Percentiles rank a stretch among this genome's conserved stretches.
These are phyloP conservation scores for Oeneis ivallda DNA, from an alignment of 2,888 invertebrate species.

Conservation along the genomic window DNA sequence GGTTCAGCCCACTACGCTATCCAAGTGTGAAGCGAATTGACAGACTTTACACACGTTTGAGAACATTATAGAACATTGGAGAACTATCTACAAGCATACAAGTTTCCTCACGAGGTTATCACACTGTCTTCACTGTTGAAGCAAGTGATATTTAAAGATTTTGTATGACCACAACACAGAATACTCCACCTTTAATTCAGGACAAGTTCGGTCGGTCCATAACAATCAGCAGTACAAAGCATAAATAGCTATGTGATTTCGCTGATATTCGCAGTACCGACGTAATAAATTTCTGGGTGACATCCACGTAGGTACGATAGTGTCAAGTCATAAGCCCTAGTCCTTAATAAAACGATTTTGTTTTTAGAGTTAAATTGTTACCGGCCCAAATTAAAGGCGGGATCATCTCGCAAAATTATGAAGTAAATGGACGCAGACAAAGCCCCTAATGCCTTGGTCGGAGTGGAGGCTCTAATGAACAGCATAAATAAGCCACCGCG, in stretches of 20 bases:
- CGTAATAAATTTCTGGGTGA: background rate
- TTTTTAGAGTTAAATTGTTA: constrained; percentile 16
- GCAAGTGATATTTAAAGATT: too few relatives aligned
- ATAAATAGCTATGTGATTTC: background rate
- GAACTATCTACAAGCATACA: too few relatives aligned
- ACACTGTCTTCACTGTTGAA: too few relatives aligned
- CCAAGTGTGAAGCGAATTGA: too few relatives aligned
- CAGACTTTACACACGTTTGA: too few relatives aligned
- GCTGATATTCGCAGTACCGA: background rate
- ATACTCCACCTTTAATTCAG: too few relatives aligned
- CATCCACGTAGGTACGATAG: background rate
- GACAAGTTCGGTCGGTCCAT: background rate
- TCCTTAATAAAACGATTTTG: constrained; percentile 15
- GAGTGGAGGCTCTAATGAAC: constrained; percentile 24
- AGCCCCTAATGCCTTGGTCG: constrained; percentile 24
- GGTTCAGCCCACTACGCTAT: too few relatives aligned
- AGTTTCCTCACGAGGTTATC: too few relatives aligned
- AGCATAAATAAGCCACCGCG: constrained; percentile 25
- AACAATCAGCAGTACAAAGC: too few relatives aligned
- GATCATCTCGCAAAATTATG: constrained; percentile 29
- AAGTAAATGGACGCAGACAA: constrained; percentile 29
- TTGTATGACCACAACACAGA: too few relatives aligned
- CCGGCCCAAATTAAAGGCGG: constrained; percentile 16
- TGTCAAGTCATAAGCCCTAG: constrained; percentile 1
- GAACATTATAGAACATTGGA: too few relatives aligned